Conservation (phyloP, 2,797 vertebrate species). For the Carduelis carduelis region DNA sequence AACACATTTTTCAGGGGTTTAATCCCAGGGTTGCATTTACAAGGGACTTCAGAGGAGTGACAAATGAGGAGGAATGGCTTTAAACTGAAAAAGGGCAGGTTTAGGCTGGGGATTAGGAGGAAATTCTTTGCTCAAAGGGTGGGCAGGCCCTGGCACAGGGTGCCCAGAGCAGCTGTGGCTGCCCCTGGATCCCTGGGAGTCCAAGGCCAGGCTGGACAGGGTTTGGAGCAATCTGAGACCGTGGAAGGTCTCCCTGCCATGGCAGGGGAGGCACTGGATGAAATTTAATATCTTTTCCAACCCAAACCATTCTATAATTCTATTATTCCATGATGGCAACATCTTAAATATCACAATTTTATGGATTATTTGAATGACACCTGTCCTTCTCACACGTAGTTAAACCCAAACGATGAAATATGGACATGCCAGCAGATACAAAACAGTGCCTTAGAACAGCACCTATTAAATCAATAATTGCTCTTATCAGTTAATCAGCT, state of each 20-base stretch:
- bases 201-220: accelerated
- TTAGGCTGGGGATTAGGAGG: not conserved
- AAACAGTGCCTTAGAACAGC: not conserved
- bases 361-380: not conserved
- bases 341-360: not conserved
- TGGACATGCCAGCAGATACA: not conserved
- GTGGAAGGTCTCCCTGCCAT: not conserved
- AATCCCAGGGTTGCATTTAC: not conserved
- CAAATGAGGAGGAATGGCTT: accelerated
- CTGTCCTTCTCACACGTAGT: not conserved
- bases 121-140: not conserved
- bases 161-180: not conserved
- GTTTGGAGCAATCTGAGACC: accelerated
- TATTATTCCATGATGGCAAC: not conserved
- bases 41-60: not conserved
- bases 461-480: not conserved
- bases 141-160: accelerated
- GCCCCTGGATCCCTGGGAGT: not conserved
- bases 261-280: not conserved
- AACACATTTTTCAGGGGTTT: not conserved
- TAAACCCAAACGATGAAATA: not conserved
- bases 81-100: not conserved
- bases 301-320: not conserved
- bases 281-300: not conserved
- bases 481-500: not conserved